Evolutionary conservation across 2,113 vertebrate genomes (phyloP).

Genomic region (Etheostoma spectabile): DNA sequence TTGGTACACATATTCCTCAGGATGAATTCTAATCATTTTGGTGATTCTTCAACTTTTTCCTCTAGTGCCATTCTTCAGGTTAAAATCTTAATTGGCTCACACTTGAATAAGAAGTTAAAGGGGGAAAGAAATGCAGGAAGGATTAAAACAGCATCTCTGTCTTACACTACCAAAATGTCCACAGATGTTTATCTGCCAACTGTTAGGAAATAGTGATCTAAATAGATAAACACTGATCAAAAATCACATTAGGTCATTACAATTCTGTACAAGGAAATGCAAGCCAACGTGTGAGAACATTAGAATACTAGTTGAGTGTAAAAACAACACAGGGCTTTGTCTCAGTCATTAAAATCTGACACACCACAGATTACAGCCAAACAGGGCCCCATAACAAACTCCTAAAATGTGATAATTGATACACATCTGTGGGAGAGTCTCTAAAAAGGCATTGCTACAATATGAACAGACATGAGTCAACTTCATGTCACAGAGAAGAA

Average conservation of each 20-base stretch:
- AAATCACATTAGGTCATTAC: background rate
- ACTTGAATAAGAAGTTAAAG: background rate
- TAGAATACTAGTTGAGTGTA: background rate
- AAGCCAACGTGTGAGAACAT: background rate
- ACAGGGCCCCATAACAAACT: background rate
- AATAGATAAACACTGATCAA: background rate
- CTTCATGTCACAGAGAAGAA: constrained; percentile 12
- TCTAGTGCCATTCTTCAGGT: background rate
- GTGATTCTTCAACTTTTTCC: background rate
- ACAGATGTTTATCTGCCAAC: background rate
- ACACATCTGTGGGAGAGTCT: background rate
- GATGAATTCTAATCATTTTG: background rate
- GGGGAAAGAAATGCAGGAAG: background rate
- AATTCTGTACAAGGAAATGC: background rate
- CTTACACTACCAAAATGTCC: background rate
- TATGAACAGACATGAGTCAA: background rate
- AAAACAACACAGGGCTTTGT: background rate
- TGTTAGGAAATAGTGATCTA: background rate
- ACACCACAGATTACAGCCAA: background rate
- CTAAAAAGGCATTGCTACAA: constrained; percentile 8
- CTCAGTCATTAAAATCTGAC: background rate
- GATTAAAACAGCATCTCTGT: background rate
- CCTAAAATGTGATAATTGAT: background rate
- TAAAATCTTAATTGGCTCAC: background rate
- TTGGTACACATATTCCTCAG: background rate